phyloP scores from a whole-genome alignment of 2,113 vertebrate genomes.

The Anolis carolinensis region DNA sequence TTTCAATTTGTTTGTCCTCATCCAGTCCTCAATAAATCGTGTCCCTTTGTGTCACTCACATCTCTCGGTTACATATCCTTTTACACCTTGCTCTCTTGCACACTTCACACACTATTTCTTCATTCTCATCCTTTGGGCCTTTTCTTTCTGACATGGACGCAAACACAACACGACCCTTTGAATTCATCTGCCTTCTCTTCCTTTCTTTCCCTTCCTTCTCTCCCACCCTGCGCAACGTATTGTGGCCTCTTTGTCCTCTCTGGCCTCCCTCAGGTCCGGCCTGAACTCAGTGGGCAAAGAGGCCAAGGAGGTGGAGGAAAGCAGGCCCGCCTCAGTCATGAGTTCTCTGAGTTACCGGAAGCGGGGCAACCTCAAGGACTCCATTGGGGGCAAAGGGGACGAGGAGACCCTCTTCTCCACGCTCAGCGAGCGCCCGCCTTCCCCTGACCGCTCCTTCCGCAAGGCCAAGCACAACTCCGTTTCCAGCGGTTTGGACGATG shows the following conservation, averaged over 20 bases:
- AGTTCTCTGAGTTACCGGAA: constrained; percentile 96
- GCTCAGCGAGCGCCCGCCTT: constrained; percentile 79
- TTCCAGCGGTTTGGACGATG: constrained; percentile 55
- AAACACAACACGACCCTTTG: background rate
- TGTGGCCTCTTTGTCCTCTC: constrained; percentile 6
- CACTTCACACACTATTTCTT: background rate
- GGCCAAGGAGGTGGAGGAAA: constrained; percentile 79
- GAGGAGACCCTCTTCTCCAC: constrained; percentile 85
- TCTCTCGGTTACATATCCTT: background rate
- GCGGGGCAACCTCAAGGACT: constrained; percentile 84
- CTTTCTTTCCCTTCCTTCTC: background rate
- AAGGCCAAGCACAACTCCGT: constrained; percentile 67
- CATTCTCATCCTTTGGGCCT: rapidly evolving
- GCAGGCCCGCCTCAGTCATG: constrained; percentile 81
- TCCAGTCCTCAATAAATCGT: too few species aligned
- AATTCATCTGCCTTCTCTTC: background rate
- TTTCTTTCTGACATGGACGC: constrained; percentile 4
- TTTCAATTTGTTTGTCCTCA: too few species aligned
- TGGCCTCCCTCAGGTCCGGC: constrained; percentile 74
- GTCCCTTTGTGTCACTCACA: too few species aligned
- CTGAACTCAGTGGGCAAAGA: constrained; percentile 74
- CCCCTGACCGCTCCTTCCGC: constrained; percentile 80
- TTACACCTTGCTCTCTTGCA: background rate
- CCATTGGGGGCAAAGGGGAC: constrained; percentile 83
- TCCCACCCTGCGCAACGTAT: background rate